Conservation (phyloP, 2,888 invertebrate species). For the Boloria euphrosyne region DNA sequence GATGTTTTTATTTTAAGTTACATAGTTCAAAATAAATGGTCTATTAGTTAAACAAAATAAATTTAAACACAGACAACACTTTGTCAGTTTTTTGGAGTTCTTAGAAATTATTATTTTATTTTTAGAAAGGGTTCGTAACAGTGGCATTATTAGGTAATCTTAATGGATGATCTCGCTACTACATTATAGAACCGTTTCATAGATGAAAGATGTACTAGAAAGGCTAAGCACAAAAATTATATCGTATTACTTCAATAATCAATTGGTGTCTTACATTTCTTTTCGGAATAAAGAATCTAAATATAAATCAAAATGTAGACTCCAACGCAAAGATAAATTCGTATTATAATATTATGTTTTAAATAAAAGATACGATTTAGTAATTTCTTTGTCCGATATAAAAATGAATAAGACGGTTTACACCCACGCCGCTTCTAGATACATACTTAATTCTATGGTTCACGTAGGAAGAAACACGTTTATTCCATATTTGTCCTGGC, state of each 20-base stretch:
- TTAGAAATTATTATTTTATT: slow-evolving; percentile 40
- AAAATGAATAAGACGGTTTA: neutral
- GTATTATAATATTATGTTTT: neutral
- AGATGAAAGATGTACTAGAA: slow-evolving; percentile 24
- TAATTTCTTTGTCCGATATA: slow-evolving; percentile 1
- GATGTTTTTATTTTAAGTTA: no score
- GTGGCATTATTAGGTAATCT: slow-evolving; percentile 72
- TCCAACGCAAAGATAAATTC: neutral
- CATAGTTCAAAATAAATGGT: no score
- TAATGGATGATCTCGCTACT: slow-evolving; percentile 69
- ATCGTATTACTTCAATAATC: no score
- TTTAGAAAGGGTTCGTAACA: slow-evolving; percentile 63
- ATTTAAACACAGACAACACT: neutral
- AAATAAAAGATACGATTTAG: neutral
- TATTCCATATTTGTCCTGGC: slow-evolving; percentile 22
- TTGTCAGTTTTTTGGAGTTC: slow-evolving; percentile 14
- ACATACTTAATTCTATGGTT: slow-evolving; percentile 14
- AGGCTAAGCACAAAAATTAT: slow-evolving; percentile 1
- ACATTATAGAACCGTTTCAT: slow-evolving; percentile 47
- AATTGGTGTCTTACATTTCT: no score
- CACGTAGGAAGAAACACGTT: slow-evolving; percentile 29
- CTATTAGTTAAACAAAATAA: no score
- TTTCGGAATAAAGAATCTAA: no score
- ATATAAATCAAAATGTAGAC: neutral
- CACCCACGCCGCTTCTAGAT: slow-evolving; percentile 19